Conservation (phyloP, 1,140 invertebrate species). For the Microplitis demolitor region DNA sequence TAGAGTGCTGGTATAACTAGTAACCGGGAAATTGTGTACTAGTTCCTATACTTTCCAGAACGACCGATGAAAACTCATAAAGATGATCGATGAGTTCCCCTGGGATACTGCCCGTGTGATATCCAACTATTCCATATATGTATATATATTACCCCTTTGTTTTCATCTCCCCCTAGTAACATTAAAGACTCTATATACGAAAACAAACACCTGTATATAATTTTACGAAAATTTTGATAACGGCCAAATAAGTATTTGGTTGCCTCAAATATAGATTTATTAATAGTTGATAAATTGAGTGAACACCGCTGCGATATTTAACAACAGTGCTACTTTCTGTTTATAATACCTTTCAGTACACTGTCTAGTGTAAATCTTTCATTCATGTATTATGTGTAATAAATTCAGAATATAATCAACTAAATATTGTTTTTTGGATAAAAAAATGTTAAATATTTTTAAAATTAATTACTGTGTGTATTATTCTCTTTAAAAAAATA, state of each 20-base stretch:
- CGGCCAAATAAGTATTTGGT: background rate
- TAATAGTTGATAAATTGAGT: no score
- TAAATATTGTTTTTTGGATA: no score
- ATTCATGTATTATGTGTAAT: no score
- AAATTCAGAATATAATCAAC: no score
- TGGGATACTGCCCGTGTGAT: conserved; percentile 23
- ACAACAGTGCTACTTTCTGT: background rate
- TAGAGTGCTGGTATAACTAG: background rate
- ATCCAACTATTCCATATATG: conserved; percentile 6
- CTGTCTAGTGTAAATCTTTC: no score
- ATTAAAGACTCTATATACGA: conserved; percentile 8
- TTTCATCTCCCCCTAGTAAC: background rate
- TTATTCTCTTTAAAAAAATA: no score
- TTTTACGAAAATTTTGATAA: background rate
- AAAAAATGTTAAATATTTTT: no score
- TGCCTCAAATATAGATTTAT: background rate
- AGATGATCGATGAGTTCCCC: conserved; percentile 38
- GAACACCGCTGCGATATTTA: background rate
- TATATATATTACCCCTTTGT: conserved; percentile 3
- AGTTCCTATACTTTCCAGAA: conserved; percentile 20
- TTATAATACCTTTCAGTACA: background rate
- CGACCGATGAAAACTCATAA: conserved; percentile 38
- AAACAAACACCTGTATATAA: conserved; percentile 6
- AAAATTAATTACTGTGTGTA: no score
- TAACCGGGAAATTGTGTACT: background rate